Percentiles rank a stretch among this genome's conserved stretches.
Evolutionary conservation across 1,140 invertebrate genomes (phyloP).

Genomic region (Drosophila guanche): DNA sequence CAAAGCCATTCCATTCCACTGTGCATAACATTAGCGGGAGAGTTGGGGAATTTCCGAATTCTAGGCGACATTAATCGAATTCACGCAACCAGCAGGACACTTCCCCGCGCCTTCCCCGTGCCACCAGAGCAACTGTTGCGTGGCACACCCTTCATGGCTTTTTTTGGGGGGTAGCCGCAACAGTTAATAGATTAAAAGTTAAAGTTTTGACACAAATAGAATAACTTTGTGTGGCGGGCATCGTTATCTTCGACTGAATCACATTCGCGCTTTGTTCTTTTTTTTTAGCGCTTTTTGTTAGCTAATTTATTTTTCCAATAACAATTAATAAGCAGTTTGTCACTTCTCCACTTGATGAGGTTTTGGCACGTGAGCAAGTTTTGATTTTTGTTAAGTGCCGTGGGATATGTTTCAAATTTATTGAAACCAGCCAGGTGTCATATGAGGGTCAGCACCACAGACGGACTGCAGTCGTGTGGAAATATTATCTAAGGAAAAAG

Average conservation of each 20-base stretch:
- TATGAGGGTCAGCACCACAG: too few relatives aligned
- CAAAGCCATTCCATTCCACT: conserved; percentile 19
- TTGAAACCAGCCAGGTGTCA: too few relatives aligned
- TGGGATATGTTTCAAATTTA: too few relatives aligned
- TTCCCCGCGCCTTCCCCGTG: too few relatives aligned
- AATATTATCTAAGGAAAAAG: too few relatives aligned
- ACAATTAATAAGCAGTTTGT: conserved; percentile 29
- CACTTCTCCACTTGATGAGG: conserved; percentile 3
- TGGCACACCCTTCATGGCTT: conserved; percentile 5
- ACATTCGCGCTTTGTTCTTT: not conserved
- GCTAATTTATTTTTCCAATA: conserved; percentile 12
- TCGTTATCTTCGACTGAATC: conserved; percentile 21
- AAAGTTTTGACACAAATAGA: conserved; percentile 8
- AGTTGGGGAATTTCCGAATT: conserved; percentile 27
- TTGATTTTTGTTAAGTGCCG: conserved; percentile 13
- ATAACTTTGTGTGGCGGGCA: conserved; percentile 5
- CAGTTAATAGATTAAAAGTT: conserved; percentile 40
- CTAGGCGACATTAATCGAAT: conserved; percentile 38
- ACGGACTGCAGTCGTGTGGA: too few relatives aligned
- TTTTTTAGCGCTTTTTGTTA: conserved; percentile 7
- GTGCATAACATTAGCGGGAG: conserved; percentile 2
- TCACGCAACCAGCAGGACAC: conserved; percentile 2
- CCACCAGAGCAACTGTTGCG: conserved; percentile 29
- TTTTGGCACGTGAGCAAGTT: conserved; percentile 16
- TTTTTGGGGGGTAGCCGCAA: conserved; percentile 16